Percentiles rank a stretch among this genome's conserved stretches.
These are phyloP conservation scores for Papilio glaucus DNA, from an alignment of 1,140 invertebrate genomes.

Conservation along the genomic window DNA sequence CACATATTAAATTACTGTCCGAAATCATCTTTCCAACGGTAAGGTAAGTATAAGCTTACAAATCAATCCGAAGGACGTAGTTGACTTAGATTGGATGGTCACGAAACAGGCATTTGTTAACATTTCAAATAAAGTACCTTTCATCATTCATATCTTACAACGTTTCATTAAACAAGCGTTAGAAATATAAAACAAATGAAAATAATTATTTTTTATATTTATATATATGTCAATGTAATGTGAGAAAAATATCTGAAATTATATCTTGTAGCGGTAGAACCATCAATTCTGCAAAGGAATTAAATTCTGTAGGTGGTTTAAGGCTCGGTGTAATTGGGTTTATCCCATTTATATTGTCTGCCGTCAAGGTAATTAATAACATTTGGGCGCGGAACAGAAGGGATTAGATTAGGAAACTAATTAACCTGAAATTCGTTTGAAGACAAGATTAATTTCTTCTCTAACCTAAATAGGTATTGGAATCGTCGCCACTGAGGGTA, in stretches of 20 bases:
- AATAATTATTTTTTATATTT: too few species aligned
- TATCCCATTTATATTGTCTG: slow-evolving; percentile 16
- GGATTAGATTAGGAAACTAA: slow-evolving; percentile 23
- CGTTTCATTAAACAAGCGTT: too few species aligned
- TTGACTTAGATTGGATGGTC: too few species aligned
- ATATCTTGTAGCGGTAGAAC: neutral
- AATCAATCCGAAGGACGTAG: too few species aligned
- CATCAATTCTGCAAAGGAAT: slow-evolving; percentile 8
- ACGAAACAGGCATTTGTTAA: too few species aligned
- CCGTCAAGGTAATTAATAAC: slow-evolving; percentile 16
- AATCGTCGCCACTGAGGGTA: neutral
- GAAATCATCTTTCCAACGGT: neutral
- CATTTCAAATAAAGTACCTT: too few species aligned
- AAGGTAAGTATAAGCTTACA: too few species aligned
- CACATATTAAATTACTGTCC: neutral
- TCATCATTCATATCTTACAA: too few species aligned
- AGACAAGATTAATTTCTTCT: slow-evolving; percentile 18
- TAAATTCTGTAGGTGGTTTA: slow-evolving; percentile 14
- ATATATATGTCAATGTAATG: neutral
- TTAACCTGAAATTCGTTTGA: slow-evolving; percentile 22
- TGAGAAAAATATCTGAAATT: neutral
- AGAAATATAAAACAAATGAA: too few species aligned
- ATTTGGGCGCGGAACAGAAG: neutral
- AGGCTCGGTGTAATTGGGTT: slow-evolving; percentile 10
- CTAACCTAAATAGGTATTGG: neutral